These are phyloP conservation scores for Episyrphus balteatus DNA, from an alignment of 1,140 invertebrate genomes.

Conservation along the genomic window DNA sequence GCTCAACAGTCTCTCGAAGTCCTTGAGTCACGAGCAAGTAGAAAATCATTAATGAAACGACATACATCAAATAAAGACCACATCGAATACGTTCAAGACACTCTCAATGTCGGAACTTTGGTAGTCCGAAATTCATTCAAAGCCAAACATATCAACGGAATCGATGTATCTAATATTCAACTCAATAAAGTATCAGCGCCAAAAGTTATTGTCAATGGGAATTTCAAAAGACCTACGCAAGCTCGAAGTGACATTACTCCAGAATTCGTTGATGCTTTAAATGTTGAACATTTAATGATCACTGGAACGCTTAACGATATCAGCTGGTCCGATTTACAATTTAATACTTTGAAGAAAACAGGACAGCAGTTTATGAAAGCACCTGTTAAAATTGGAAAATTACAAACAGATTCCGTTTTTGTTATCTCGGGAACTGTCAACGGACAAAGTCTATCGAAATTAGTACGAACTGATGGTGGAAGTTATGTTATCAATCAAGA, in stretches of 20 bases:
- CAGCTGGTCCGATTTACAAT: slow-evolving; percentile 14
- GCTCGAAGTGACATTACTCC: no score
- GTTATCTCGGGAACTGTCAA: slow-evolving; percentile 21
- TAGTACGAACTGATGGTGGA: slow-evolving; percentile 22
- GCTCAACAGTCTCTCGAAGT: slow-evolving; percentile 22
- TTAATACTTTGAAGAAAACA: slow-evolving; percentile 21
- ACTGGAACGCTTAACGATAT: slow-evolving; percentile 19
- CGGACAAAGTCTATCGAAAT: slow-evolving; percentile 13
- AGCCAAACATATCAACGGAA: slow-evolving; percentile 18
- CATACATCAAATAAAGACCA: neutral
- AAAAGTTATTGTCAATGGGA: slow-evolving; percentile 18
- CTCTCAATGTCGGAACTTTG: slow-evolving; percentile 18
- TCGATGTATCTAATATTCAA: slow-evolving; percentile 11
- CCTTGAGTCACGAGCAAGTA: slow-evolving; percentile 9
- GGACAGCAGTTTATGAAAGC: slow-evolving; percentile 21
- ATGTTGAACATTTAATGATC: slow-evolving; percentile 14
- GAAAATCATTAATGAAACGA: neutral
- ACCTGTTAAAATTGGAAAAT: slow-evolving; percentile 10
- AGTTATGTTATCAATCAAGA: slow-evolving; percentile 32
- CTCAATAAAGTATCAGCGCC: slow-evolving; percentile 16
- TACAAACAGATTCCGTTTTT: slow-evolving; percentile 13
- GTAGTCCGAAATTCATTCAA: slow-evolving; percentile 13
- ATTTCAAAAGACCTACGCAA: slow-evolving; percentile 2
- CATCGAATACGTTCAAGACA: slow-evolving; percentile 14
- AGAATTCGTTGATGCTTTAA: neutral